Conservation (phyloP, 1,140 invertebrate genomes). For the Drosophila miranda region DNA sequence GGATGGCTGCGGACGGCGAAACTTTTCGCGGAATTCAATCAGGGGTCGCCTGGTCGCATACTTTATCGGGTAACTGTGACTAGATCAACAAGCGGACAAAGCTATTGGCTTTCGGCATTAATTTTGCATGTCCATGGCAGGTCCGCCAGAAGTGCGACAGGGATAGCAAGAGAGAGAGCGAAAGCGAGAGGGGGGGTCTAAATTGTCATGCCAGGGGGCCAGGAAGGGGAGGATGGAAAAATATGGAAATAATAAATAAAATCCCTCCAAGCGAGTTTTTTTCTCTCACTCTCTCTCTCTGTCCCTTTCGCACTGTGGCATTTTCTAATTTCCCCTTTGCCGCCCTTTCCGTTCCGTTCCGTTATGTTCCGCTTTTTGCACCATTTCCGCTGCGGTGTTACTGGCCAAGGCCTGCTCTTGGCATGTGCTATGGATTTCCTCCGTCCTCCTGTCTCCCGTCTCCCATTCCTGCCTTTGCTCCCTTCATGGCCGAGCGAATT, state of each 20-base stretch:
- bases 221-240: background rate
- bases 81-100: slow-evolving; percentile 64
- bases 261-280: no score
- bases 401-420: slow-evolving; percentile 41
- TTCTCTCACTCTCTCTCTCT: background rate
- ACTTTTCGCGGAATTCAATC: slow-evolving; percentile 69
- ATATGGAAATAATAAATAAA: slow-evolving; percentile 15
- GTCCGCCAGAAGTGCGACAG: no score
- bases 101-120: slow-evolving; percentile 45
- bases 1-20: slow-evolving; percentile 11
- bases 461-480: slow-evolving; percentile 4
- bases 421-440: slow-evolving; percentile 50
- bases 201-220: slow-evolving; percentile 7
- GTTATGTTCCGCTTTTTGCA: slow-evolving; percentile 60
- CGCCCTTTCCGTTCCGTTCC: slow-evolving; percentile 23
- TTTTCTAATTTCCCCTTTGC: slow-evolving; percentile 70
- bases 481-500: slow-evolving; percentile 48
- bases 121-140: slow-evolving; percentile 47
- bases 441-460: slow-evolving; percentile 1
- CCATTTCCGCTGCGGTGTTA: slow-evolving; percentile 73
- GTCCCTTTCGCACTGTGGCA: slow-evolving; percentile 39
- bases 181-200: slow-evolving; percentile 3
- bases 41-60: slow-evolving; percentile 61
- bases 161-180: no score
- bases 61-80: slow-evolving; percentile 58